Base-by-base conservation (phyloP, 2,113 vertebrate genomes). In the Sceloporus tristichus region DNA sequence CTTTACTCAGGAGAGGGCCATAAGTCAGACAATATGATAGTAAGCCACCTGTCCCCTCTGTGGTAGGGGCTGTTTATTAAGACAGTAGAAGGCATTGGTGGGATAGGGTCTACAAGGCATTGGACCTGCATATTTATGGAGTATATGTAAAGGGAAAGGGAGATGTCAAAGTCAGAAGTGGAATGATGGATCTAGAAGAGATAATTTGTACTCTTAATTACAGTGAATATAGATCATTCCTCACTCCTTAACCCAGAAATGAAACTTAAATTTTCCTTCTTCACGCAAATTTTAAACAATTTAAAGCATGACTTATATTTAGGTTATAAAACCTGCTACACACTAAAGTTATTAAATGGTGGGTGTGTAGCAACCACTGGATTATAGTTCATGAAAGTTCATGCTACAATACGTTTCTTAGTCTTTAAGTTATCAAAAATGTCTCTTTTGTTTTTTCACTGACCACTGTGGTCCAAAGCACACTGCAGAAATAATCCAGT, bases 1-100 rank as follows among this genome's bases (percentile, higher is more conserved):
- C 94, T 96, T 94, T 94, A 94, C 94, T 94, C 93, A 91, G 92
- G 95, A 96, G 95, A 96, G 93, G 91, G 94, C 93, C 91, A 93
- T 95, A 87, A 85, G 94, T 73, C 88, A 80, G 77, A 75, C 85
- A 76, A 54, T 85, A 0, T 90, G 96, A 95, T 96, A 94, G 92
- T 88, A 85, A 91, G 89, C 95, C 96, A 95, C 94, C 93, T 95
- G 94, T 90, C 92, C 93, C 79, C 85, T 88, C 68, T 90, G 34
- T 81, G 88, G 93, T 92, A 93, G 87, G 87, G 91, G 86, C 87
- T 89, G 89, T 94, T 95, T 92, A 93, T 94, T 93, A 89, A 92
- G 95, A 89, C 88, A 92, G 87, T 92, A 70, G 79, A 93, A 92
- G 85, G 85, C 84, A 70, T 84, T 82, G 77, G 88, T 93, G 79